Conservation (phyloP, 2,797 vertebrate species). For the Helarctos malayanus region DNA sequence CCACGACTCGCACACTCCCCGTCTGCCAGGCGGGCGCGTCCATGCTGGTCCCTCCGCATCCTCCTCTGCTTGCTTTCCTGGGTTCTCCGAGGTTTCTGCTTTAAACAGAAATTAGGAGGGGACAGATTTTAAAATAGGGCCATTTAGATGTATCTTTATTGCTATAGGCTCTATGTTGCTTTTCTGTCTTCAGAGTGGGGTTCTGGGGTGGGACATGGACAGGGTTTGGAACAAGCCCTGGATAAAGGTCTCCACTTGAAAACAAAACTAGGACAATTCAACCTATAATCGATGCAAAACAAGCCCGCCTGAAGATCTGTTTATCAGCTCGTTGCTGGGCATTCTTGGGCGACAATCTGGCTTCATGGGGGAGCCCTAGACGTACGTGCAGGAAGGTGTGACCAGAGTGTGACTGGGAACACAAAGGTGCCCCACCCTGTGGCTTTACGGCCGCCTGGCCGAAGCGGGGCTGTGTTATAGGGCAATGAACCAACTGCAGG, state of each 20-base stretch:
- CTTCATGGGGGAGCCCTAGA: background rate
- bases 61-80: background rate
- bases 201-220: background rate
- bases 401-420: background rate
- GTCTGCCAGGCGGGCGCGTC: background rate
- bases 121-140: background rate
- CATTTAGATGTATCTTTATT: background rate
- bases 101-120: background rate
- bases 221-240: background rate
- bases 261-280: background rate
- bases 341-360: background rate
- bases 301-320: background rate
- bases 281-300: background rate
- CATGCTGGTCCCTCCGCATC: background rate
- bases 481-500: background rate
- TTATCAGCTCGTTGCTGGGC: background rate
- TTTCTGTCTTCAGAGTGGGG: slow-evolving; percentile 40
- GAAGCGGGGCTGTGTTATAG: background rate
- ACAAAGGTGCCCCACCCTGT: background rate
- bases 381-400: background rate
- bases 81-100: background rate
- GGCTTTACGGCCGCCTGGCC: background rate
- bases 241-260: background rate
- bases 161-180: background rate
- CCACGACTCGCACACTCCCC: background rate